Evolutionary conservation across 2,113 vertebrate species (phyloP), one percentile per base, ranked within the genome.

Genomic region (Corythornis vintsioides): DNA sequence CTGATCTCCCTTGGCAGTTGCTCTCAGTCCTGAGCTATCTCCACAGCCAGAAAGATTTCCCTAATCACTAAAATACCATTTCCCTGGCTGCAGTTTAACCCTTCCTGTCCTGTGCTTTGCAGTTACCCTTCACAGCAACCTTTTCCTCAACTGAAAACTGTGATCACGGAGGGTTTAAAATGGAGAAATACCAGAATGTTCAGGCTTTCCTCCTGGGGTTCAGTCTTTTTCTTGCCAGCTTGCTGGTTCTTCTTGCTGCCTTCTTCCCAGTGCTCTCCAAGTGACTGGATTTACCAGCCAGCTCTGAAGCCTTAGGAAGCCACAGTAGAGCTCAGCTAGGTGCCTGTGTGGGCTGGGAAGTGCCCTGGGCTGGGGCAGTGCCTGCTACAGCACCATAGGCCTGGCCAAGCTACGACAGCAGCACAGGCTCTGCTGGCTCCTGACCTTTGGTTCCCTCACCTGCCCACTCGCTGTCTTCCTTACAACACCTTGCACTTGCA

Each of bases 391-490:
- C 28, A 28, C 29, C 13, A 24, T 61, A 48, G 16, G 11, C 38
- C 38, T 19, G 11, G 43, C 66, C 40, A 11, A 65, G 19, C 53
- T 26, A 3, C 4, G n/a, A 8, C 22, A 22, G 40, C 35, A 38
- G 59, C 59, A 21, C 21, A 10, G 48, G 5, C 31, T n/a, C 56
- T 1, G 4, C n/a, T 26, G 29, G 14, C 43, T 78, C 13, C 15
- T 4, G 9, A 2, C 0, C 48, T 26, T 55, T 45, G 0, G n/a
- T 70, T 63, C 38, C 18, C 47, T 50, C 1, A 42, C 2, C 0
- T 31, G 24, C 31, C 17, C 11, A 3, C 42, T 33, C 25, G 5
- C 8, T 1, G 2, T 3, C 45, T 64, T 31, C 40, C 24, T 29
- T 47, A 38, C 70, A 64, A 24, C 42, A 10, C 33, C 76, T 21